These are phyloP conservation scores for Polypterus bichir DNA, from an alignment of 2,113 vertebrate genomes.

Conservation along the genomic window DNA sequence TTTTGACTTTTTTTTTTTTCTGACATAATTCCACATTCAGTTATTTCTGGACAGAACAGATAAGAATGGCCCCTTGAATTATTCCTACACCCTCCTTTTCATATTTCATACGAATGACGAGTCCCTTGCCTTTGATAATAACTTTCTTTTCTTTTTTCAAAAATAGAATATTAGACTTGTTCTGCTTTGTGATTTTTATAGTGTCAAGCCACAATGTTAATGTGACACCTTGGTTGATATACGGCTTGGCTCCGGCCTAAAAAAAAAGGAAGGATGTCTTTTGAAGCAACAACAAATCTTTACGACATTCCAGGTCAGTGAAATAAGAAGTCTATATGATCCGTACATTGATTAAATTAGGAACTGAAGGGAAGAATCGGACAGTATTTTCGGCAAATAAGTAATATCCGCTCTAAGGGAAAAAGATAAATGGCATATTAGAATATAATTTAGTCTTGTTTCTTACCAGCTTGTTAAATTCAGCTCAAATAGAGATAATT, in stretches of 20 bases:
- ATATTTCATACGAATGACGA: no score
- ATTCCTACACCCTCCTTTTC: no score
- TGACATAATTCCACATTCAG: no score
- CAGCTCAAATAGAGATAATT: conserved; percentile 1
- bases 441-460: conserved; percentile 2
- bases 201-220: not conserved
- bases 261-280: not conserved
- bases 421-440: conserved; percentile 1
- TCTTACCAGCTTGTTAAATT: conserved; percentile 6
- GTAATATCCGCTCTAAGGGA: conserved; percentile 1
- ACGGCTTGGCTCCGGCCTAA: not conserved
- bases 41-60: no score
- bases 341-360: not conserved
- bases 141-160: not conserved
- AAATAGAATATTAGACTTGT: not conserved
- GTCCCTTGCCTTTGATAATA: no score
- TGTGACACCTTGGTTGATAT: not conserved
- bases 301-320: not conserved
- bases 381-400: not conserved
- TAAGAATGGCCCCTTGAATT: no score
- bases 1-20: no score
- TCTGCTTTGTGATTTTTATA: not conserved
- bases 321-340: not conserved
- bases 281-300: conserved; percentile 1
- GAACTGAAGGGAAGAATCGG: not conserved